A percentile compares a stretch with the other conserved stretches of the same genome.
Conservation (phyloP, 2,113 vertebrate genomes). For the Scalopus aquaticus region DNA sequence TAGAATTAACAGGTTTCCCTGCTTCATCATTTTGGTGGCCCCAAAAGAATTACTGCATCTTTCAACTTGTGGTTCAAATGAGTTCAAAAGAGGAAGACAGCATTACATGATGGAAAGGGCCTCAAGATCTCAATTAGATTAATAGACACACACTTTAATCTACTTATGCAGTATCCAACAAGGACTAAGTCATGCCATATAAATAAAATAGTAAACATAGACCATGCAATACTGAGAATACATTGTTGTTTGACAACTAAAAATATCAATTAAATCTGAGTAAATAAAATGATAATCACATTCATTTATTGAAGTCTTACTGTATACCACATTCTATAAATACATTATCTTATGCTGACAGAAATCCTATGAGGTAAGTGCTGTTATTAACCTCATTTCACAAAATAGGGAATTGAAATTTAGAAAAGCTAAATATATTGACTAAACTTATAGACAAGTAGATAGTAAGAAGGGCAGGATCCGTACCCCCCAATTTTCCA, state of each 20-base stretch:
- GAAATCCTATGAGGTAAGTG: background rate
- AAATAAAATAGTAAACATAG: conserved; percentile 52
- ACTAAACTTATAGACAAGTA: background rate
- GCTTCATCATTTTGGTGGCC: conserved; percentile 67
- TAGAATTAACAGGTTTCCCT: conserved; percentile 62
- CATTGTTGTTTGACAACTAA: background rate
- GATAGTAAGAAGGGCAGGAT: background rate
- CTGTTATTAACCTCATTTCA: background rate
- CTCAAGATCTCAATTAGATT: conserved; percentile 70
- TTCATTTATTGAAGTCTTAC: background rate
- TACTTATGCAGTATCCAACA: background rate
- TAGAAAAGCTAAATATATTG: background rate
- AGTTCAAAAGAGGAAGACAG: conserved; percentile 68
- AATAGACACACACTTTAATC: conserved; percentile 67
- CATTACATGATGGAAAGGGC: conserved; percentile 54
- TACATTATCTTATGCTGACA: background rate
- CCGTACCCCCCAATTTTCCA: background rate
- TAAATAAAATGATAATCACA: background rate
- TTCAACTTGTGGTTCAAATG: conserved; percentile 68
- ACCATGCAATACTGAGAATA: background rate
- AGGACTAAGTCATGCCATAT: background rate
- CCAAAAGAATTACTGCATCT: conserved; percentile 57
- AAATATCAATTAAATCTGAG: background rate
- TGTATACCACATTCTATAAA: background rate
- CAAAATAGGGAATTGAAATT: background rate